phyloP scores from a whole-genome alignment of 2,797 vertebrate species.

The Mormyrops boulengeri region DNA sequence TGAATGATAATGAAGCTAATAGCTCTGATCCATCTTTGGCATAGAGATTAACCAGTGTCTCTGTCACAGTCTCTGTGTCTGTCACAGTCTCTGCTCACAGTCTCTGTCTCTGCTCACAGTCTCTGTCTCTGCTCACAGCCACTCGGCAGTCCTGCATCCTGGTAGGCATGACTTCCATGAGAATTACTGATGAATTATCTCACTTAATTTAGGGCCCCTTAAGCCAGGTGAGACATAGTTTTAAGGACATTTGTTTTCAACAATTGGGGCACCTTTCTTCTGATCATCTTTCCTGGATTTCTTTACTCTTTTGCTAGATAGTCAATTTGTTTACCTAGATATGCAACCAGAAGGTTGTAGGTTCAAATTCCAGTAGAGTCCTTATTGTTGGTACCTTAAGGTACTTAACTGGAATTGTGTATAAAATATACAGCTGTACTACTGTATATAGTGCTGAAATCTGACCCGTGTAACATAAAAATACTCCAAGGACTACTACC shows the following conservation, averaged over 20 bases:
- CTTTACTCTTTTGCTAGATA: not conserved
- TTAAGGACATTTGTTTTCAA: not conserved
- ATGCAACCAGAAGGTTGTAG: not conserved
- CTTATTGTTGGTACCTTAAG: not conserved
- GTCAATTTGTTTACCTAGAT: not conserved
- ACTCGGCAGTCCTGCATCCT: not conserved
- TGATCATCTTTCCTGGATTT: not conserved
- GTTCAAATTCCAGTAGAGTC: not conserved
- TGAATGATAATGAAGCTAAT: not conserved
- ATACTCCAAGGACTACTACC: not conserved
- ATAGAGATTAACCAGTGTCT: not conserved
- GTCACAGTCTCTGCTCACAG: no score
- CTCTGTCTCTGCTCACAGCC: not conserved
- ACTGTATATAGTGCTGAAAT: not conserved
- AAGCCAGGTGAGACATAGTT: not conserved
- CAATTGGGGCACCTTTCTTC: not conserved
- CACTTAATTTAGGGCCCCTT: not conserved
- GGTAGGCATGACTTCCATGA: not conserved
- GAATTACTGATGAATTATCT: not conserved
- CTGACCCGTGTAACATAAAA: not conserved
- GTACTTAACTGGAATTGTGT: not conserved
- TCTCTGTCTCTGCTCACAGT: no score
- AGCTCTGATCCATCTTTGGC: not conserved
- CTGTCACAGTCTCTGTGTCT: no score
- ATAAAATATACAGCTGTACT: not conserved